Base-by-base conservation (phyloP, 2,113 vertebrate species). In the Chinchilla lanigera region DNA sequence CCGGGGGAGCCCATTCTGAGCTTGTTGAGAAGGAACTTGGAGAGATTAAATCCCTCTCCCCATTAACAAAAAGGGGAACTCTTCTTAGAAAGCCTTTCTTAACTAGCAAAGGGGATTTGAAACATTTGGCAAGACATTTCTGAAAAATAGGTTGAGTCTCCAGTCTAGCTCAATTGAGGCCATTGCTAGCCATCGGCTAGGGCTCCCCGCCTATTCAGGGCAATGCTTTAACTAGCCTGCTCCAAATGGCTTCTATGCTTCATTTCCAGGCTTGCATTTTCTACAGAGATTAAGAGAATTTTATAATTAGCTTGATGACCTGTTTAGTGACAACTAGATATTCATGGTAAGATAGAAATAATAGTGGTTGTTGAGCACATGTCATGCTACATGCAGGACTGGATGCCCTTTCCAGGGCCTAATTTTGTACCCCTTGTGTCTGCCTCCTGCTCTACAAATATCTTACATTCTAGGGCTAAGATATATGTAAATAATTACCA, bases 1-100 rank as follows among this genome's bases (percentile, higher is more conserved):
- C 96, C 0, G 0, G 0, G 94, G 92, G 97, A 97, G 90, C 52
- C 86, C 56, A n/a, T 90, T 96, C 54, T 20, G 92, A 96, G 73
- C 14, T 0, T 78, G n/a, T 52, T 52, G 77, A 86, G 96, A 86
- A 94, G 82, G 94, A 96, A 69, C 83, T 95, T 47, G 3, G 47
- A 0, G 44, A 89, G 92, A 97, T 96, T 95, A 94, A 90, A 86
- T 73, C 73, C 82, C 84, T 44, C 84, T 89, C 89, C 87, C 95
- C 96, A 73, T 88, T 80, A 92, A 85, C 86, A 89, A 54, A 81
- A 81, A 88, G 58, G 60, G 93, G 24, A 85, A 38, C 20, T 28
- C 38, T 78, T 77, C 94, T 38, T 85, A 75, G 63, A 58, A 85
- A 95, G 84, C 91, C 9, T 4, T n/a, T 54, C 50, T 93, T 41